Conservation (phyloP, 2,888 invertebrate genomes). For the Drosophila recens region DNA sequence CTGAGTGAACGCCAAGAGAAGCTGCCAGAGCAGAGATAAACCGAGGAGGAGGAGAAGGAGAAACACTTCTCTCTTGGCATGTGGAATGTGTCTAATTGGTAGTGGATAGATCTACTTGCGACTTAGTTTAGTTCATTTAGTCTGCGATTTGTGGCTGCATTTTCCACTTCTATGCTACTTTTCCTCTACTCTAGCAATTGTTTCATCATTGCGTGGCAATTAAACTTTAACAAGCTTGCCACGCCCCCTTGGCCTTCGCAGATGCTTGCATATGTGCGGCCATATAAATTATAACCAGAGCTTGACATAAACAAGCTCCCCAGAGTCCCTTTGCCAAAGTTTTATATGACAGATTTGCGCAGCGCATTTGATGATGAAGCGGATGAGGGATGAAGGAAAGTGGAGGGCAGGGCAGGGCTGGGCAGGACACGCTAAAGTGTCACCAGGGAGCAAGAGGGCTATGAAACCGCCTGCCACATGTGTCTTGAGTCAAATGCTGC, state of each 20-base stretch:
- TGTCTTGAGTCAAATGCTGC: constrained; percentile 57
- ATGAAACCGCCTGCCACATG: constrained; percentile 61
- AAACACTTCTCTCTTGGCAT: constrained; percentile 23
- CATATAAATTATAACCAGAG: constrained; percentile 81
- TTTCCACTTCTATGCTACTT: neutral
- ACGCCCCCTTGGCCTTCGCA: constrained; percentile 50
- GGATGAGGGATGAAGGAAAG: constrained; percentile 3
- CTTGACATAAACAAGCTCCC: constrained; percentile 85
- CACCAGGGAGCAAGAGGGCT: constrained; percentile 72
- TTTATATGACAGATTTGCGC: constrained; percentile 85
- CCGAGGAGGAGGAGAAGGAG: neutral
- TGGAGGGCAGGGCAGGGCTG: constrained; percentile 7
- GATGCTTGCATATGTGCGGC: constrained; percentile 66
- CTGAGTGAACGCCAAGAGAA: constrained; percentile 60
- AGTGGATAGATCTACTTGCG: constrained; percentile 73
- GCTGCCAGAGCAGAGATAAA: constrained; percentile 62
- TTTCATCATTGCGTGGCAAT: constrained; percentile 55
- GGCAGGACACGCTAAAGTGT: constrained; percentile 77
- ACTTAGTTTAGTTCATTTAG: constrained; percentile 79
- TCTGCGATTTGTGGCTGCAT: constrained; percentile 45
- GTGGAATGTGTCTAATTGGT: constrained; percentile 69
- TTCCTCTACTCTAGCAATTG: neutral
- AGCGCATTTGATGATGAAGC: constrained; percentile 77
- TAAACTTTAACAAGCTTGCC: constrained; percentile 75
- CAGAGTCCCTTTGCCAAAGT: constrained; percentile 83